phyloP scores from a whole-genome alignment of 2,888 invertebrate species.

The Leptinotarsa rubiginosa region DNA sequence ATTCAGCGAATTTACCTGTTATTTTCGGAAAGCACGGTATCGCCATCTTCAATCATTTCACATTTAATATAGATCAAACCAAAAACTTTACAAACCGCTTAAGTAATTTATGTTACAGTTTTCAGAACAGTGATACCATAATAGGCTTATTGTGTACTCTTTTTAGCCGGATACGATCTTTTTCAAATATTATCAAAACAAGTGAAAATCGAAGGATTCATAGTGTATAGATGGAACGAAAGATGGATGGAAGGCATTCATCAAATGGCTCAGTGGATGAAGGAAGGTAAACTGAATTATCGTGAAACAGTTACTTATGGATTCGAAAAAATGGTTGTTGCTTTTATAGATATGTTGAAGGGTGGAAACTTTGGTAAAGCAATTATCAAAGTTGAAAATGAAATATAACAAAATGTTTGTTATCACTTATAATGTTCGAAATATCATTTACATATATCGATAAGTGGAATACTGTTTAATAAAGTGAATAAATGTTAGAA shows the following conservation, averaged over 20 bases:
- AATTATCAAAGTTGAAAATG: constrained; percentile 48
- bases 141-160: no score
- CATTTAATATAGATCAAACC: no score
- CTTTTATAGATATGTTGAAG: constrained; percentile 54
- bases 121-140: no score
- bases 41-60: no score
- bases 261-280: constrained; percentile 74
- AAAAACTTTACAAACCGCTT: background rate
- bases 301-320: constrained; percentile 74
- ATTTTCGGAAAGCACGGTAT: no score
- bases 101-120: no score
- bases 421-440: no score
- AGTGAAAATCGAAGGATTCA: constrained; percentile 55
- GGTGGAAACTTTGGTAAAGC: constrained; percentile 57
- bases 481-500: no score
- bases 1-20: no score
- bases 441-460: no score
- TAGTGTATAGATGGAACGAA: constrained; percentile 56
- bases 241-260: constrained; percentile 74
- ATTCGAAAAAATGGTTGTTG: constrained; percentile 69
- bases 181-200: constrained; percentile 46
- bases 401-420: no score
- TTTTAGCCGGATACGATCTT: constrained; percentile 43
- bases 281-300: constrained; percentile 77
- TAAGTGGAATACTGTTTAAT: no score